Conservation (phyloP, 1,140 invertebrate genomes). For the Anagrus nilaparvatae region DNA sequence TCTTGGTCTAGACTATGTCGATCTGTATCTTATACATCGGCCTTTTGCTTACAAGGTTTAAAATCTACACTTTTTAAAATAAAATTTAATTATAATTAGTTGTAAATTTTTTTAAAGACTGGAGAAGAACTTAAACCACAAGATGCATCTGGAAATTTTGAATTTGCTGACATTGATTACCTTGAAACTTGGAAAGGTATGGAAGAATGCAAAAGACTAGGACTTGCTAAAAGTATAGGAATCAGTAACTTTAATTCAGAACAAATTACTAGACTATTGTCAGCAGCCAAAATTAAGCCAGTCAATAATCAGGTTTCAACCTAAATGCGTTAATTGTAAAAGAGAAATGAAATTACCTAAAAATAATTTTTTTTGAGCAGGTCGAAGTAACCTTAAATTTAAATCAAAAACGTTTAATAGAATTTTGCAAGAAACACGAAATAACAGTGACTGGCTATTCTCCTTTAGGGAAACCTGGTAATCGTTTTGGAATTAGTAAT, state of each 20-base stretch:
- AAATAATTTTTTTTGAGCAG: constrained; percentile 15
- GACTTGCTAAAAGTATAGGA: constrained; percentile 69
- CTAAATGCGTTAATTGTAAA: no score
- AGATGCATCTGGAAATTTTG: constrained; percentile 43
- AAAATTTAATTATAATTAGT: no score
- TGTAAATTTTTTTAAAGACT: constrained; percentile 21
- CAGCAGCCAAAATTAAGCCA: constrained; percentile 62
- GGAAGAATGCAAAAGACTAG: constrained; percentile 64
- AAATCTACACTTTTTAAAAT: no score
- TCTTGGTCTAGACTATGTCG: constrained; percentile 67
- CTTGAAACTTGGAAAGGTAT: constrained; percentile 85
- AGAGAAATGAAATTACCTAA: no score
- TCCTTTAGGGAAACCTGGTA: constrained; percentile 54
- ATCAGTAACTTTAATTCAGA: constrained; percentile 83
- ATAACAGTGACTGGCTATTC: constrained; percentile 72
- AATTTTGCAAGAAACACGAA: constrained; percentile 56
- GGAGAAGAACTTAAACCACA: constrained; percentile 30
- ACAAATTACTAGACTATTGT: constrained; percentile 67
- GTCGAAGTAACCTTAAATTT: constrained; percentile 66
- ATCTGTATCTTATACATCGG: constrained; percentile 78
- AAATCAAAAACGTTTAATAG: constrained; percentile 40
- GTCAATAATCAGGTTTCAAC: constrained; percentile 62
- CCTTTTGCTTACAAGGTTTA: constrained; percentile 69
- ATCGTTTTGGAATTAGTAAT: constrained; percentile 16
- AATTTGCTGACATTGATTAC: constrained; percentile 57